Evolutionary conservation across 2,113 vertebrate species (phyloP).

Genomic region (Pachycephala philippinensis): DNA sequence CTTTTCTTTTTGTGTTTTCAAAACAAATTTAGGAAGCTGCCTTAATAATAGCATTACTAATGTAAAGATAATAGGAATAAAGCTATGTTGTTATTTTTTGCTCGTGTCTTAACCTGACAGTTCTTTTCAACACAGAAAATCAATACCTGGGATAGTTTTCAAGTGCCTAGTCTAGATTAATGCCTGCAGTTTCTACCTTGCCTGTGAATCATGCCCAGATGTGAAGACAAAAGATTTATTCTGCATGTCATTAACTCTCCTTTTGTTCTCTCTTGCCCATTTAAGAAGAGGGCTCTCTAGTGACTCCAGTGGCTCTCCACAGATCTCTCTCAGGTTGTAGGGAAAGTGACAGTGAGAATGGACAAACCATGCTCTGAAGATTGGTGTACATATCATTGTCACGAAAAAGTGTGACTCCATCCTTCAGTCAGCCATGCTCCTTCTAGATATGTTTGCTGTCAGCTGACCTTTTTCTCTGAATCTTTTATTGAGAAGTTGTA

Average conservation of each 20-base stretch:
- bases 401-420: background rate
- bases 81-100: background rate
- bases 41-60: background rate
- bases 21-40: background rate
- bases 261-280: conserved; percentile 57
- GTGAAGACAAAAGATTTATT: conserved; percentile 48
- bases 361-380: background rate
- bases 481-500: background rate
- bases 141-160: background rate
- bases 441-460: background rate
- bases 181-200: conserved; percentile 4
- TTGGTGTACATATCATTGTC: background rate
- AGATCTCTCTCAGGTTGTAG: conserved; percentile 8
- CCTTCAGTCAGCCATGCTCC: background rate
- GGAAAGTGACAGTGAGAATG: background rate
- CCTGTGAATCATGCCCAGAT: conserved; percentile 22
- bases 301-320: conserved; percentile 55
- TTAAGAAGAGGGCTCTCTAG: conserved; percentile 41
- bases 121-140: background rate
- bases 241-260: conserved; percentile 20
- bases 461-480: background rate
- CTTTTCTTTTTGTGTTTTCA: background rate
- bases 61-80: background rate
- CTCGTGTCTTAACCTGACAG: background rate
- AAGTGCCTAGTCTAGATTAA: background rate